phyloP scores from a whole-genome alignment of 2,888 invertebrate species.

The Anarsia innoxiella region DNA sequence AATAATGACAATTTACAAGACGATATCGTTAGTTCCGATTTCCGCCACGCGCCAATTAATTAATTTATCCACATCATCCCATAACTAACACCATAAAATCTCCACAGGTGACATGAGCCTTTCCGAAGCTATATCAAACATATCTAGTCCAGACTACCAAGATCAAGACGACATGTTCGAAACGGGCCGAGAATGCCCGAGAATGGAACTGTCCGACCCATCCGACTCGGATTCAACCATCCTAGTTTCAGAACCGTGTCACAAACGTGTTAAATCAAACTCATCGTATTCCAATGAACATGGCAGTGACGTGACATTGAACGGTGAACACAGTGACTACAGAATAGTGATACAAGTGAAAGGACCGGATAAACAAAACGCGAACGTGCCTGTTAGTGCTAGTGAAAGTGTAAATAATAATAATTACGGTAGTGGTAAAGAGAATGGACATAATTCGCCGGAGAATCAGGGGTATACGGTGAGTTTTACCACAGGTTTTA shows the following conservation, averaged over 20 bases:
- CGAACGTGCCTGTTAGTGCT: slow-evolving; percentile 28
- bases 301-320: slow-evolving; percentile 76
- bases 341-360: slow-evolving; percentile 88
- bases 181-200: slow-evolving; percentile 84
- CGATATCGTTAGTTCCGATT: too few relatives aligned
- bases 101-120: slow-evolving; percentile 87
- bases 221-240: slow-evolving; percentile 93
- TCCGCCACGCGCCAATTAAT: too few relatives aligned
- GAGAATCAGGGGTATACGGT: slow-evolving; percentile 78
- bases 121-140: slow-evolving; percentile 91
- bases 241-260: slow-evolving; percentile 85
- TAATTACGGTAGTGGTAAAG: slow-evolving; percentile 64
- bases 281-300: slow-evolving; percentile 63
- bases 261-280: slow-evolving; percentile 68
- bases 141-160: slow-evolving; percentile 92
- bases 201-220: slow-evolving; percentile 91
- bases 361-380: slow-evolving; percentile 57
- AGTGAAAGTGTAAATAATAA: slow-evolving; percentile 55
- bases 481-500: slow-evolving; percentile 19
- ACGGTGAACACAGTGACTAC: slow-evolving; percentile 71
- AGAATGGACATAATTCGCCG: slow-evolving; percentile 67
- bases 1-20: too few relatives aligned
- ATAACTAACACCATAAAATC: too few relatives aligned
- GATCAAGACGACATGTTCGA: slow-evolving; percentile 90
- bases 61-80: too few relatives aligned